Conservation (phyloP, 2,113 vertebrate species). For the Daubentonia madagascariensis region DNA sequence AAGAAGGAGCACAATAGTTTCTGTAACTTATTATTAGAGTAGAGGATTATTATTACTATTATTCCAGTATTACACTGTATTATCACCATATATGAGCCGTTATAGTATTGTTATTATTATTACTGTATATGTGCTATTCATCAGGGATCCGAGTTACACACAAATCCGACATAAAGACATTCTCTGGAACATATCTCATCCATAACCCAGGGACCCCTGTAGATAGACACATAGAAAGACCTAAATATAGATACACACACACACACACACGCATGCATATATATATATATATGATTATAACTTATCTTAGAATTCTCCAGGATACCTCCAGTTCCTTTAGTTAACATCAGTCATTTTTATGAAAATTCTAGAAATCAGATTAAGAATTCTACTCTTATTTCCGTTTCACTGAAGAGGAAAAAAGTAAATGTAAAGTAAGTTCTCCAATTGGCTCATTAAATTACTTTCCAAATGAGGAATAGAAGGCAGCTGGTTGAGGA, state of each 20-base stretch:
- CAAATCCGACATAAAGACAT: too few relatives aligned
- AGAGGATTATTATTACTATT: too few relatives aligned
- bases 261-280: background rate
- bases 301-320: background rate
- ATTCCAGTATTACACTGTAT: too few relatives aligned
- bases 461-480: background rate
- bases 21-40: too few relatives aligned
- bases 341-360: background rate
- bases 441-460: background rate
- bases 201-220: too few relatives aligned
- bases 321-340: background rate
- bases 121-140: too few relatives aligned
- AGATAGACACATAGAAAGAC: background rate
- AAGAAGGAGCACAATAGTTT: too few relatives aligned
- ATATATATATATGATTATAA: background rate
- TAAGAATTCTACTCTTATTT: background rate
- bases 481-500: background rate
- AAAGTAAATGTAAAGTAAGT: background rate
- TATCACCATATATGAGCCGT: too few relatives aligned
- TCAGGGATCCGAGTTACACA: too few relatives aligned
- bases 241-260: background rate
- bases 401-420: background rate
- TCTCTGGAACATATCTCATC: too few relatives aligned
- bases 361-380: background rate
- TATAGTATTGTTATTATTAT: too few relatives aligned